Percentiles rank a stretch among this genome's conserved stretches.
Conservation (phyloP, 2,797 vertebrate genomes). For the Austrolebias charrua region DNA sequence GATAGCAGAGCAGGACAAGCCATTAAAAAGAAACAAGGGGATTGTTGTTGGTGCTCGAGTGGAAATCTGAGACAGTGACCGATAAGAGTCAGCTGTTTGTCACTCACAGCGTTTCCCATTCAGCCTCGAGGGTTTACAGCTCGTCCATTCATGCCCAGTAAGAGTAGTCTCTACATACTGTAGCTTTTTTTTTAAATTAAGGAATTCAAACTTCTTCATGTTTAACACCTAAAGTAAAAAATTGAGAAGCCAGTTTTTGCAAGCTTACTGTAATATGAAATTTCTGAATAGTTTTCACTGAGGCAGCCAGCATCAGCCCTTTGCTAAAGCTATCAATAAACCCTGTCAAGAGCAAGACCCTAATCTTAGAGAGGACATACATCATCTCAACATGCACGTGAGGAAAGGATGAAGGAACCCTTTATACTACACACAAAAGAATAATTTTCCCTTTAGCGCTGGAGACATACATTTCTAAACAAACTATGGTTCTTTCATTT, state of each 20-base stretch:
- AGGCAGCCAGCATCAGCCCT: constrained; percentile 18
- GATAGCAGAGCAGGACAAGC: constrained; percentile 39
- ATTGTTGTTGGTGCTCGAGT: constrained; percentile 35
- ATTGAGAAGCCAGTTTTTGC: constrained; percentile 29
- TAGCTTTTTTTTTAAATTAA: not conserved
- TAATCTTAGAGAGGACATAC: constrained; percentile 36
- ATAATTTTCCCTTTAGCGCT: constrained; percentile 15
- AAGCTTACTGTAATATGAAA: not conserved
- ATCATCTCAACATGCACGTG: constrained; percentile 46
- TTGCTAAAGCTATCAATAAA: constrained; percentile 47
- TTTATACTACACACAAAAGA: constrained; percentile 4
- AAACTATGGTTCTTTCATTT: constrained; percentile 12
- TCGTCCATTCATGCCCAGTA: constrained; percentile 9
- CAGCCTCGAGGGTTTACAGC: constrained; percentile 33
- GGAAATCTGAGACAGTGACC: constrained; percentile 44
- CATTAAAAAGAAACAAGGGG: constrained; percentile 44
- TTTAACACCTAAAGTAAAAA: constrained; percentile 13
- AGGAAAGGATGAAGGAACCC: constrained; percentile 13
- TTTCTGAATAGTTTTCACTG: constrained; percentile 27
- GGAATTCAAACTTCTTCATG: not conserved
- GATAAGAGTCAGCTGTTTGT: constrained; percentile 50
- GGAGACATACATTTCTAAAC: constrained; percentile 14
- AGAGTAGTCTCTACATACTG: constrained; percentile 2
- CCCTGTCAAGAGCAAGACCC: constrained; percentile 35
- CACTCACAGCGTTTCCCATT: constrained; percentile 32